Conservation (phyloP, 2,113 vertebrate species). For the Tyrannus savana region DNA sequence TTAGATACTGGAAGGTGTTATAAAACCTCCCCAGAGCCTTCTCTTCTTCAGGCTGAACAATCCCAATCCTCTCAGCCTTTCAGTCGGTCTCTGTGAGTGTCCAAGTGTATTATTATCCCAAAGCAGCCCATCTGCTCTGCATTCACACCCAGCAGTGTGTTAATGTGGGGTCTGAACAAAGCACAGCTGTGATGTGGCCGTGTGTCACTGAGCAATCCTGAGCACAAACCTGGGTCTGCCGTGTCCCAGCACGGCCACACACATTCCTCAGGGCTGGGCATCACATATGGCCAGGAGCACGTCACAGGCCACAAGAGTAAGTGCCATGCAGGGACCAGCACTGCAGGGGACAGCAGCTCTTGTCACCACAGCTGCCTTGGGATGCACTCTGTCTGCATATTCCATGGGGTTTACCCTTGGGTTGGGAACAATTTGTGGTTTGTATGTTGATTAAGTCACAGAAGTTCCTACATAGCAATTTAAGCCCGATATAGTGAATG, state of each 20-base stretch:
- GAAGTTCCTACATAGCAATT: neutral
- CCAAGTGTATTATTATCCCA: neutral
- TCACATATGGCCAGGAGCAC: fast-evolving
- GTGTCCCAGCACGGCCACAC: neutral
- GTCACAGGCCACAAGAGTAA: neutral
- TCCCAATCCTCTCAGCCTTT: neutral
- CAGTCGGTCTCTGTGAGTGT: neutral
- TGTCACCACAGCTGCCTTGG: neutral
- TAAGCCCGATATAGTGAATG: neutral
- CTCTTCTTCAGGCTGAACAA: neutral
- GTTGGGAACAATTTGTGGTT: neutral
- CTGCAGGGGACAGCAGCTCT: neutral
- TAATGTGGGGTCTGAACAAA: neutral
- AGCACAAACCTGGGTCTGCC: neutral
- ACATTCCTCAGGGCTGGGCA: neutral
- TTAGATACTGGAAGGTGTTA: neutral
- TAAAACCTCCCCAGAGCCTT: neutral
- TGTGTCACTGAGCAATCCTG: neutral
- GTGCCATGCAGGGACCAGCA: fast-evolving
- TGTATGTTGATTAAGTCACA: neutral
- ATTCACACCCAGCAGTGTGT: neutral
- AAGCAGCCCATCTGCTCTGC: neutral
- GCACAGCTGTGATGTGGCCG: neutral
- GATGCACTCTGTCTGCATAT: neutral
- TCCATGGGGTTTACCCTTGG: neutral